Base-by-base conservation (phyloP, 1,140 invertebrate genomes). In the Neomicropteryx cornuta region DNA sequence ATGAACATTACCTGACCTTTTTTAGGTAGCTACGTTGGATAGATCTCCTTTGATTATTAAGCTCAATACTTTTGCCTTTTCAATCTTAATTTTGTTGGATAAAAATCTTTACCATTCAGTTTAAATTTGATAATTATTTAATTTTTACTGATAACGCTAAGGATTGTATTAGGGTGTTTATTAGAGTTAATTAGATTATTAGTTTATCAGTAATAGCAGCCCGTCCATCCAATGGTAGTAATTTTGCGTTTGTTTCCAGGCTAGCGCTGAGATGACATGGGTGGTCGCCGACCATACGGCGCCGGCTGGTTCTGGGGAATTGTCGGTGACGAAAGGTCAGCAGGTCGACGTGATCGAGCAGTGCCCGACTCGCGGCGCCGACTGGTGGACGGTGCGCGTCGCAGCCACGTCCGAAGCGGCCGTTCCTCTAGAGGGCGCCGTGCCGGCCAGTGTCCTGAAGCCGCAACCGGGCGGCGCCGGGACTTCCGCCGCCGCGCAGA, bases 311-410 rank as follows among this genome's bases (percentile, higher is more conserved):
- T 62, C 76, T 10, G 76, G 79, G 22, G 87, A 91, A 57, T 54
- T 91, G 41, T 77, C 73, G 17, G 87, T 92, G 5, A 69, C 62
- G 29, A 89, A 89, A 53, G 87, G 87, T 6, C 90, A 94, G 60
- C 89, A 94, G 62, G 90, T 95, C 30, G 91, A 95, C 54, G 80
- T 95, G 34, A 56, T 95, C 33, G 90, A 94, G 50, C 67, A 77
- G 33, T 70, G 72, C 42, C 56, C 60, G 47, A 46, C 57, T 39
- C 52, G 70, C 49, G 47, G 73, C 50, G 62, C 77, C 51, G 79
- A 72, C 66, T 79, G 79, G 68, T 55, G 77, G 48, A 70, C 81
- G 33, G 70, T 79, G 33, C 56, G 69, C 52, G 77, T 73, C 58
- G 73, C 48, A 40, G 65, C 61, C 21, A 70, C 71, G 54, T 55